These are phyloP conservation scores for Stenopsyche tienmushanensis DNA, from an alignment of 1,140 invertebrate species.

Conservation along the genomic window DNA sequence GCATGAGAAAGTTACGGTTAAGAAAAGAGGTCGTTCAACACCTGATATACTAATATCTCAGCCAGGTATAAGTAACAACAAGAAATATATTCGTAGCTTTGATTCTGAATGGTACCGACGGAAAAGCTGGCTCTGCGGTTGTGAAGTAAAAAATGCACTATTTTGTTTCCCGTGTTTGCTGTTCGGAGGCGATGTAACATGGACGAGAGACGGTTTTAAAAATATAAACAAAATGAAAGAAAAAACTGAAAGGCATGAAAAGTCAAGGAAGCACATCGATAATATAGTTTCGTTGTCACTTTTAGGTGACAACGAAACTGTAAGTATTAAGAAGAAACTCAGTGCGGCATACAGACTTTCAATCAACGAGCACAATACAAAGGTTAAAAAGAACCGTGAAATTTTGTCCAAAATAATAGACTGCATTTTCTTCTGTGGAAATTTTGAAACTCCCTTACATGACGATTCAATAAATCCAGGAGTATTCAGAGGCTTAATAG, in stretches of 20 bases:
- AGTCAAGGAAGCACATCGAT: slow-evolving; percentile 4
- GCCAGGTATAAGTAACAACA: background rate
- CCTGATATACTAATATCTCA: background rate
- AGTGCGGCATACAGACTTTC: background rate
- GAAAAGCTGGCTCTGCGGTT: slow-evolving; percentile 9
- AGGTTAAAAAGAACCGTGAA: background rate
- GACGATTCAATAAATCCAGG: slow-evolving; percentile 2
- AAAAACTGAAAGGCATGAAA: background rate
- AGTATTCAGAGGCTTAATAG: slow-evolving; percentile 2
- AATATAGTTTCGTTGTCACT: slow-evolving; percentile 3
- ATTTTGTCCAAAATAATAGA: slow-evolving; percentile 17
- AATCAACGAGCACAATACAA: background rate
- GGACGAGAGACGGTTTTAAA: slow-evolving; percentile 3
- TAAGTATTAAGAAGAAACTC: background rate
- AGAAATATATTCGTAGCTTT: background rate
- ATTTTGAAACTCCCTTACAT: background rate
- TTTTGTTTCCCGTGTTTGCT: slow-evolving; percentile 25
- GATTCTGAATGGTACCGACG: background rate
- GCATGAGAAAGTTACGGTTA: background rate
- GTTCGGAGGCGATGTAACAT: background rate
- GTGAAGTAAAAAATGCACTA: slow-evolving; percentile 11
- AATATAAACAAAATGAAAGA: slow-evolving; percentile 12
- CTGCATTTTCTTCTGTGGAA: slow-evolving; percentile 2
- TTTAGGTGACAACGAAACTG: background rate
- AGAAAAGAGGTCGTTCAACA: background rate